Base-by-base conservation (phyloP, 2,797 vertebrate species). In the Podargus strigoides region DNA sequence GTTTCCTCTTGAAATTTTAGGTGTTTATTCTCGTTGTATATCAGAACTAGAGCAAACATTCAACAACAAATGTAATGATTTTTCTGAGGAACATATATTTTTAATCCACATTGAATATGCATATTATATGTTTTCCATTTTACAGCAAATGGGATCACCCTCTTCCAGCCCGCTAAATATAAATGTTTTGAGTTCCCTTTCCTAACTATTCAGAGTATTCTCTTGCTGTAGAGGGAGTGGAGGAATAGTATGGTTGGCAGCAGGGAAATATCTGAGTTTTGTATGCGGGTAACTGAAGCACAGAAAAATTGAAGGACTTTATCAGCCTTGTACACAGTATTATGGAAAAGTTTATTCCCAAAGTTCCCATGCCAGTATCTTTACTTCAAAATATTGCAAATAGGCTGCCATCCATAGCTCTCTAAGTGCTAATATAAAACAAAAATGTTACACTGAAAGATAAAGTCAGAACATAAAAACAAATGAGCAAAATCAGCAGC, bases 401-500 rank as follows among this genome's bases (percentile, higher is more conserved):
- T 50, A 85, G 0, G 1, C 32, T 67, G 60, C 72, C 55, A 91
- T 88, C 39, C 67, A 75, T 63, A 89, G 79, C 62, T 91, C 42
- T 90, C 41, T 66, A 56, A 84, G 69, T 73, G 62, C 28, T 47
- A 66, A n/a, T 78, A 86, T 36, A 83, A 89, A 93, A 3, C 30
- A 90, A 69, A 93, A 92, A 77, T 14, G 10, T 85, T 90, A 77
- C 21, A 75, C 32, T 82, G 56, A 86, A 87, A 88, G 69, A 90
- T 73, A 75, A 82, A 94, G 60, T 50, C 63, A 68, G 64, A 82
- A 69, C 24, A 81, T 66, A 73, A 77, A 95, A 93, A 73, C 55
- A 89, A 89, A 87, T 46, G 87, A 79, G 70, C 59, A 82, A 91
- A 73, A 95, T 90, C 78, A 92, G 81, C 72, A 93, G 49, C 63